These are phyloP conservation scores for Liodrosophila aerea DNA, from an alignment of 2,888 invertebrate genomes.

Conservation along the genomic window DNA sequence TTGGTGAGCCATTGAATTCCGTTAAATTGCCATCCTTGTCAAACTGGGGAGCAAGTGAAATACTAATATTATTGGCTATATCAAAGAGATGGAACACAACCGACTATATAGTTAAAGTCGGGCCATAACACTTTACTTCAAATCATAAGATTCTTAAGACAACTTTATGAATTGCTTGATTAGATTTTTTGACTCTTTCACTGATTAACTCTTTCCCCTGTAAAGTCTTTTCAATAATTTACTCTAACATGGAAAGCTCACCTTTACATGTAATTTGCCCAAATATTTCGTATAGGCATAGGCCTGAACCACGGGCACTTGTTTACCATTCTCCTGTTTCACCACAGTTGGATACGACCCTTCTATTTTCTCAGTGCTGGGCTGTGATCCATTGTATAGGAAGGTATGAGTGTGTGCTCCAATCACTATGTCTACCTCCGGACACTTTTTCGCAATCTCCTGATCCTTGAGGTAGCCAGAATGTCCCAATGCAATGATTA, in stretches of 20 bases:
- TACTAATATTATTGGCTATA: too few species aligned
- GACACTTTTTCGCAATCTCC: conserved; percentile 89
- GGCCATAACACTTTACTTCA: too few species aligned
- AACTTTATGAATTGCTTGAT: neutral
- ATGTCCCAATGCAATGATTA: conserved; percentile 94
- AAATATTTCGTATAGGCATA: conserved; percentile 96
- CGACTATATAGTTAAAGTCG: too few species aligned
- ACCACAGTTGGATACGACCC: conserved; percentile 91
- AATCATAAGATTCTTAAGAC: too few species aligned
- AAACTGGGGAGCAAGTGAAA: too few species aligned
- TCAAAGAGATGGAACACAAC: too few species aligned
- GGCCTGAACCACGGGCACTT: conserved; percentile 93
- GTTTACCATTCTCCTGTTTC: conserved; percentile 87
- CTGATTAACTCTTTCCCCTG: too few species aligned
- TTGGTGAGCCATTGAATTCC: too few species aligned
- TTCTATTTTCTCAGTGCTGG: conserved; percentile 87
- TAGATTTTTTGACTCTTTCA: too few species aligned
- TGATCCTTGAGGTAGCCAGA: conserved; percentile 91
- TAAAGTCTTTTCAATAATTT: too few species aligned
- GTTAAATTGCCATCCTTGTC: too few species aligned
- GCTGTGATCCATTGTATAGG: conserved; percentile 89
- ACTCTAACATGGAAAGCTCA: too few species aligned
- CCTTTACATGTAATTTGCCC: conserved; percentile 87
- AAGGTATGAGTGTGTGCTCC: conserved; percentile 97
- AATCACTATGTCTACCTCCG: conserved; percentile 92